A percentile compares a stretch with the other conserved stretches of the same genome.
Evolutionary conservation across 2,797 vertebrate genomes (phyloP).

Genomic region (Acrossocheilus fasciatus): DNA sequence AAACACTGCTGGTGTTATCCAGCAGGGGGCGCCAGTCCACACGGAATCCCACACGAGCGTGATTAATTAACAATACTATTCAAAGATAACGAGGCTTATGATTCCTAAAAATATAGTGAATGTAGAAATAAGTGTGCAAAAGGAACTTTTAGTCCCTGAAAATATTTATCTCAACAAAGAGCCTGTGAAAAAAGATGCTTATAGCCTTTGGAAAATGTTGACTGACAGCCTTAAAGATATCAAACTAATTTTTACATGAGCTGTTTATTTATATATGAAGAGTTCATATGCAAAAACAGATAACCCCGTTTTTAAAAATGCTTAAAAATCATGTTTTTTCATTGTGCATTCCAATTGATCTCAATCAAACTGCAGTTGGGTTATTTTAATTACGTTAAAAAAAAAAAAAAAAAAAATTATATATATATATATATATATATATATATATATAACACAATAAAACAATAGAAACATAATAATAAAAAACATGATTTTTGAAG

Average conservation of each 20-base stretch:
- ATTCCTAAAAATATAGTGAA: not conserved
- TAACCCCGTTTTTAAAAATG: not conserved
- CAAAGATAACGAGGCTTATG: not conserved
- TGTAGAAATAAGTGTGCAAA: not conserved
- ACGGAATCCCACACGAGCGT: not conserved
- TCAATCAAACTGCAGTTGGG: too few relatives aligned
- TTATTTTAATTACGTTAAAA: not conserved
- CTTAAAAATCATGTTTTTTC: not conserved
- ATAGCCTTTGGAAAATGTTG: not conserved
- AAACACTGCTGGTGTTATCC: not conserved
- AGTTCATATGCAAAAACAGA: not conserved
- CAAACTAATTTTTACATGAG: not conserved
- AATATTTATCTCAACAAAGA: not conserved
- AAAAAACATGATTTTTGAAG: too few relatives aligned
- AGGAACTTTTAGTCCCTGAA: not conserved
- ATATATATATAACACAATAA: not conserved
- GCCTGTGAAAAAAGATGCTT: not conserved
- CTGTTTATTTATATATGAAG: not conserved
- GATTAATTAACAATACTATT: not conserved
- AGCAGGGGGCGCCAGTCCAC: slow-evolving; percentile 7
- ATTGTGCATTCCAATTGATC: not conserved
- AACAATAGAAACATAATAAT: not conserved
- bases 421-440: too few relatives aligned
- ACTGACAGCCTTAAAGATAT: not conserved
- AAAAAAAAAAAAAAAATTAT: too few relatives aligned